Percentiles rank a stretch among this genome's conserved stretches.
Evolutionary conservation across 2,797 vertebrate species (phyloP).

Genomic region (Champsocephalus esox): DNA sequence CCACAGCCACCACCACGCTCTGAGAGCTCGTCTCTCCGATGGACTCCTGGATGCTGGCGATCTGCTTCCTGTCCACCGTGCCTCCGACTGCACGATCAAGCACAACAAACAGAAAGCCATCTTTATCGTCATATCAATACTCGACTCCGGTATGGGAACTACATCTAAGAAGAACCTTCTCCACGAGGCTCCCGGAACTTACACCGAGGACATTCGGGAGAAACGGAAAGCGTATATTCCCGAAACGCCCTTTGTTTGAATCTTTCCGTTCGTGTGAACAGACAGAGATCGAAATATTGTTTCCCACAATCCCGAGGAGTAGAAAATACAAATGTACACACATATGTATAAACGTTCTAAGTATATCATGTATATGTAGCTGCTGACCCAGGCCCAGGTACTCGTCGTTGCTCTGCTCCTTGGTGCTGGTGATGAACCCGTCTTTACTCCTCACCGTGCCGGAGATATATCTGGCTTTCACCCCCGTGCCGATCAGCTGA

Average conservation of each 20-base stretch:
- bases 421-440: slow-evolving; percentile 88
- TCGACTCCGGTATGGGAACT: no score
- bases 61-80: slow-evolving; percentile 92
- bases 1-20: slow-evolving; percentile 96
- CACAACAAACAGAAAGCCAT: background rate
- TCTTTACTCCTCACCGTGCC: slow-evolving; percentile 92
- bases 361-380: no score
- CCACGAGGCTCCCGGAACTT: no score
- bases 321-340: no score
- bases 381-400: slow-evolving; percentile 90
- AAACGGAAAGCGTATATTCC: no score
- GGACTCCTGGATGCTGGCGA: slow-evolving; percentile 95
- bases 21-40: slow-evolving; percentile 98
- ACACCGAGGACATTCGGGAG: no score
- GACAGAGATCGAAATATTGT: no score
- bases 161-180: no score
- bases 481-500: slow-evolving; percentile 95
- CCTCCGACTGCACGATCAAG: slow-evolving; percentile 89
- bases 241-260: no score
- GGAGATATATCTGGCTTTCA: slow-evolving; percentile 96
- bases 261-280: no score
- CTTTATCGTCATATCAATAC: background rate
- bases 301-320: no score
- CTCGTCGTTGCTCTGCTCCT: slow-evolving; percentile 90
- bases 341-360: no score